These are phyloP conservation scores for Zaprionus bogoriensis DNA, from an alignment of 2,888 invertebrate genomes.

Conservation along the genomic window DNA sequence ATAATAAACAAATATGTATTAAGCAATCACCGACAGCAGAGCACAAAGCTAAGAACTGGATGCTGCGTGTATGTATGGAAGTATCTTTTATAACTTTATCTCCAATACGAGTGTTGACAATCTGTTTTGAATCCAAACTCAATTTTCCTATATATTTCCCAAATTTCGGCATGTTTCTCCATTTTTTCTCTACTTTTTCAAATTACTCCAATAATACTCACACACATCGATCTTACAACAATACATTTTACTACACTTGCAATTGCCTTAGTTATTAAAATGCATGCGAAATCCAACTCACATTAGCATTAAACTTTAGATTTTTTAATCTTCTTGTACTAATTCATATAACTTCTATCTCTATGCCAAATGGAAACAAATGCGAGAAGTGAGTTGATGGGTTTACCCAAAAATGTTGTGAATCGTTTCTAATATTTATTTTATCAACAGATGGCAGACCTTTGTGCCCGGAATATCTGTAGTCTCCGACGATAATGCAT, in stretches of 20 bases:
- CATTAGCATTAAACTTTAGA: background rate
- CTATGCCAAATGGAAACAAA: conserved; percentile 2
- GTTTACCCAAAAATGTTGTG: background rate
- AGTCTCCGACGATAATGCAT: background rate
- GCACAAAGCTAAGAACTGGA: conserved; percentile 32
- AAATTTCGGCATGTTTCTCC: conserved; percentile 56
- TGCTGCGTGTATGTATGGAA: conserved; percentile 61
- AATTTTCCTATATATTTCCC: conserved; percentile 28
- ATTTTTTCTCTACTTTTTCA: conserved; percentile 37
- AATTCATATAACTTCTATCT: conserved; percentile 7
- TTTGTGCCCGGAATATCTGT: background rate
- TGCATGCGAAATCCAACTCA: conserved; percentile 32
- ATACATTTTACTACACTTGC: conserved; percentile 22
- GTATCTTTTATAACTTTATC: conserved; percentile 10
- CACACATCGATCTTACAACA: conserved; percentile 3
- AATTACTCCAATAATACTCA: conserved; percentile 27
- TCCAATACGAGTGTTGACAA: conserved; percentile 45
- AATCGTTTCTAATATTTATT: background rate
- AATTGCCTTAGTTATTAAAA: background rate
- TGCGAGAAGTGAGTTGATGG: conserved; percentile 11
- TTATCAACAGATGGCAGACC: background rate
- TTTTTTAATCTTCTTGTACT: background rate
- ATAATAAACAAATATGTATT: conserved; percentile 21
- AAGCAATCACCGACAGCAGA: conserved; percentile 40
- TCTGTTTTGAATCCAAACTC: conserved; percentile 29